Evolutionary conservation across 2,797 vertebrate genomes (phyloP).

Genomic region (Fundulus diaphanus): DNA sequence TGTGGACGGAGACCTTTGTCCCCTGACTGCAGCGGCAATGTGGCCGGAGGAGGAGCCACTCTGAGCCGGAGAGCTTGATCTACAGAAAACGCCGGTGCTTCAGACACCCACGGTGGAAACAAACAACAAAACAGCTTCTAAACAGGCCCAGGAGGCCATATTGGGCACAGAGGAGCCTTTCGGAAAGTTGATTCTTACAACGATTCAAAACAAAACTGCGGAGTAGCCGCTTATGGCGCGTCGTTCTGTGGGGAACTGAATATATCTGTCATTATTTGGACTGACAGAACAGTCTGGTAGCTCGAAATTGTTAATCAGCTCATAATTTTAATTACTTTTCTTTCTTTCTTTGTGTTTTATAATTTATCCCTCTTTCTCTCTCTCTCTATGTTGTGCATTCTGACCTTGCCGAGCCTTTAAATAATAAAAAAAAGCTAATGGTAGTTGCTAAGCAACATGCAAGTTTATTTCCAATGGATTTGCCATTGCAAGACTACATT

Average conservation of each 20-base stretch:
- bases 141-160: too few species aligned
- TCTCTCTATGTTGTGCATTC: conserved; percentile 3
- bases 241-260: too few species aligned
- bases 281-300: not conserved
- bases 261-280: not conserved
- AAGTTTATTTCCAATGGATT: conserved; percentile 61
- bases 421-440: conserved; percentile 22
- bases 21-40: too few species aligned
- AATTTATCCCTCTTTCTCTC: conserved; percentile 10
- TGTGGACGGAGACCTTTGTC: too few species aligned
- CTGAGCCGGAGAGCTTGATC: not conserved
- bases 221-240: not conserved
- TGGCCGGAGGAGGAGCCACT: not conserved
- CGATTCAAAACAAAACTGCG: not conserved
- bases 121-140: not conserved
- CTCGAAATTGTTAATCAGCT: not conserved
- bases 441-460: conserved; percentile 64
- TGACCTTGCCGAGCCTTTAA: conserved; percentile 40
- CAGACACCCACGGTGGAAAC: not conserved
- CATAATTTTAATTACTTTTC: not conserved
- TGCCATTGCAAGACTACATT: conserved; percentile 46
- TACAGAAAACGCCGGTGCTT: not conserved
- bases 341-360: not conserved
- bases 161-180: too few species aligned
- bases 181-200: not conserved